These are phyloP conservation scores for Sarcophaga carnaria DNA, from an alignment of 2,888 invertebrate genomes.

Conservation along the genomic window DNA sequence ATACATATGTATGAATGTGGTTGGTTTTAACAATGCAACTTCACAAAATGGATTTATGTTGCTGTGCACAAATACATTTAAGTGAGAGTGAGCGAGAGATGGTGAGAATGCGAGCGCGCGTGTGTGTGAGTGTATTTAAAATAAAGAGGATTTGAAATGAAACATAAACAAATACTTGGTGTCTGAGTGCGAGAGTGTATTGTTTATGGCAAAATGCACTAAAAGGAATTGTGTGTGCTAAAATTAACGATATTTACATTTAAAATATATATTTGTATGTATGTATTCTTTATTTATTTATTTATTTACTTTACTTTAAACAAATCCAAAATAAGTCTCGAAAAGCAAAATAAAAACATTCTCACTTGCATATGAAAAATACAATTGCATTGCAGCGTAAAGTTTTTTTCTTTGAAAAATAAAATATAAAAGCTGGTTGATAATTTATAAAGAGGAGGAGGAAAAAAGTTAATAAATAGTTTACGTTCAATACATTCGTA, in stretches of 20 bases:
- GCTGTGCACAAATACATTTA: neutral
- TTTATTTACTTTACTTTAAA: no score
- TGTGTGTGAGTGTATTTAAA: neutral
- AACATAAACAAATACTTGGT: constrained; percentile 24
- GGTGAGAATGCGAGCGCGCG: neutral
- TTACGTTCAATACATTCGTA: no score
- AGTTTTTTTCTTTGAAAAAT: no score
- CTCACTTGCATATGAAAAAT: no score
- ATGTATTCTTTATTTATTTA: no score
- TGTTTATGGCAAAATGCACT: constrained; percentile 21
- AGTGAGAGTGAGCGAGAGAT: neutral
- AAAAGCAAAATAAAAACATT: no score
- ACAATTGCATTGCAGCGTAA: no score
- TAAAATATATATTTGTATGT: neutral
- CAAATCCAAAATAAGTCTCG: no score
- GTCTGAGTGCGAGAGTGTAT: neutral
- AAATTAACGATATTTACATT: constrained; percentile 19
- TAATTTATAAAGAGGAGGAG: no score
- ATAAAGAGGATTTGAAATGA: constrained; percentile 44
- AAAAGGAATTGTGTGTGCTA: neutral
- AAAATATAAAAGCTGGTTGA: no score
- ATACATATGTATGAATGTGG: neutral
- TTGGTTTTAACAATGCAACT: neutral
- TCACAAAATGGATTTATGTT: neutral
- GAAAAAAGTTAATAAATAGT: no score